Conservation (phyloP, 2,797 vertebrate genomes). For the Petrocephalus schoutedeni region DNA sequence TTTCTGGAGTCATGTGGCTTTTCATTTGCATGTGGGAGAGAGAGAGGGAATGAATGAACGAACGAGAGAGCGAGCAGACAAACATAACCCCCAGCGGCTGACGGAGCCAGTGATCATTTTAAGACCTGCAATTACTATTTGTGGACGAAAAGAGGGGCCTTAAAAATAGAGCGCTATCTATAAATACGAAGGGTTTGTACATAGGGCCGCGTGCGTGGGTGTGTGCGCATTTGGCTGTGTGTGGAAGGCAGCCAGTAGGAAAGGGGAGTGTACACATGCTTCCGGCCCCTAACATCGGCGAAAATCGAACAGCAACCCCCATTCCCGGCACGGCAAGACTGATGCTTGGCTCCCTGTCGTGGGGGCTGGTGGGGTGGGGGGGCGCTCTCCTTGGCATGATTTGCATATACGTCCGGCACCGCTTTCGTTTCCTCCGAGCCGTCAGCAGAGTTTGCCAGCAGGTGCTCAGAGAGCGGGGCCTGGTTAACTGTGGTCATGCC, state of each 20-base stretch:
- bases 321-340: not conserved
- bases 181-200: constrained; percentile 11
- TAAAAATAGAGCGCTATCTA: constrained; percentile 29
- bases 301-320: not conserved
- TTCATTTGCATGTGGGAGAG: not conserved
- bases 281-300: not conserved
- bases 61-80: constrained; percentile 20
- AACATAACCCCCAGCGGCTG: constrained; percentile 15
- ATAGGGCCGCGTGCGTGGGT: not conserved
- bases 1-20: not conserved
- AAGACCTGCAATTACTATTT: constrained; percentile 28
- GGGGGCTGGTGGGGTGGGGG: not conserved
- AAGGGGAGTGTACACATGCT: not conserved
- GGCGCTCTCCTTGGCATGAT: too few relatives aligned
- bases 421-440: too few relatives aligned
- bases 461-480: too few relatives aligned
- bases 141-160: constrained; percentile 12
- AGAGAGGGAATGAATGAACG: not conserved
- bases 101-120: constrained; percentile 17
- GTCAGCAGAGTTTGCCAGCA: too few relatives aligned
- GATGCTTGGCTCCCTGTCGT: not conserved
- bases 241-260: not conserved
- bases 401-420: too few relatives aligned
- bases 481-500: too few relatives aligned
- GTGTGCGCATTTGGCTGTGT: not conserved